Conservation (phyloP, 2,797 vertebrate species). For the Sorex maritimensis region DNA sequence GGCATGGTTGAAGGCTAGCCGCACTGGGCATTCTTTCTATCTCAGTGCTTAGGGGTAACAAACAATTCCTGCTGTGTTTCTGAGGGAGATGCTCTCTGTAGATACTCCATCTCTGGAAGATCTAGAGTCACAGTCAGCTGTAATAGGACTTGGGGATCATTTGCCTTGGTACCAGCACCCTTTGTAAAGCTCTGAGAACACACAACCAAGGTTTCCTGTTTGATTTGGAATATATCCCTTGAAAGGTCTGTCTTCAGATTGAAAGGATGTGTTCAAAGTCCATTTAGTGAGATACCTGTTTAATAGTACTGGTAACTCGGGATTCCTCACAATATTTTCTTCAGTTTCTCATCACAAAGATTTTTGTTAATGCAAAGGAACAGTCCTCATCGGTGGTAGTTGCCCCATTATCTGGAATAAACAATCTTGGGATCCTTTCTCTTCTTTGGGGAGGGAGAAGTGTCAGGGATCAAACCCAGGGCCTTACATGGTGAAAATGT, state of each 20-base stretch:
- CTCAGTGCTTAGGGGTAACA: not conserved
- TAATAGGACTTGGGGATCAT: not conserved
- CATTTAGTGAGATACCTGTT: not conserved
- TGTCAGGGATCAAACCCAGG: no score
- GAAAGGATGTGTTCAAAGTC: not conserved
- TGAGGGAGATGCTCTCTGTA: not conserved
- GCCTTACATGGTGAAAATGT: no score
- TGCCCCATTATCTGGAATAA: constrained; percentile 41
- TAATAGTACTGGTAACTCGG: not conserved
- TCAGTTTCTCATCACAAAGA: not conserved
- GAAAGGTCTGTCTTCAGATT: not conserved
- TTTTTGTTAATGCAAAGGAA: constrained; percentile 28
- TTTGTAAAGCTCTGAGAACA: not conserved
- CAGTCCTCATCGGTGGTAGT: not conserved
- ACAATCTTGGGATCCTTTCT: constrained; percentile 7
- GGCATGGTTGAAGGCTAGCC: not conserved
- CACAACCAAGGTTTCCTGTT: not conserved
- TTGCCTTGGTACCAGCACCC: constrained; percentile 18
- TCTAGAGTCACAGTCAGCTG: not conserved
- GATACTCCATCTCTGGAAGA: not conserved
- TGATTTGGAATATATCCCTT: not conserved
- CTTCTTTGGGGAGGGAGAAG: no score
- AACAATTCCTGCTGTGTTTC: not conserved
- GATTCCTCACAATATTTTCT: not conserved
- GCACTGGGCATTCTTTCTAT: constrained; percentile 2